These are phyloP conservation scores for Cinara cedri DNA, from an alignment of 2,888 invertebrate genomes.

Conservation along the genomic window DNA sequence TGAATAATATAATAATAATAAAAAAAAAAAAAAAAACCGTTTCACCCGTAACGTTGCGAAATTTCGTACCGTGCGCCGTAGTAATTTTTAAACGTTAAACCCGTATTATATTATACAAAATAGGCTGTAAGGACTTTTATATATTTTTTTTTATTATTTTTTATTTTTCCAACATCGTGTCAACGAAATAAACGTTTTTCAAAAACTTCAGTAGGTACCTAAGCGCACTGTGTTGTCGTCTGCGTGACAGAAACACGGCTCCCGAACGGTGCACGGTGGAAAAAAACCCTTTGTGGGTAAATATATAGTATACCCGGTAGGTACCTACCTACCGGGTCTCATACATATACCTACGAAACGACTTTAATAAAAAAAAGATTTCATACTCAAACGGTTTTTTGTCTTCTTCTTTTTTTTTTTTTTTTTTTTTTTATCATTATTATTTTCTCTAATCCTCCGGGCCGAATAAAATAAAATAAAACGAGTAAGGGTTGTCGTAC, in stretches of 20 bases:
- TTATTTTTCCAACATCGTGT: constrained; percentile 1
- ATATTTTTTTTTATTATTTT: constrained; percentile 2
- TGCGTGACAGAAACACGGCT: constrained; percentile 36
- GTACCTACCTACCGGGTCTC: too few relatives aligned
- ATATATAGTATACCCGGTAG: too few relatives aligned
- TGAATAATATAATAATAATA: too few relatives aligned
- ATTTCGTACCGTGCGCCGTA: not conserved
- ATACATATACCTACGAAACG: constrained; percentile 24
- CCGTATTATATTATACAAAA: too few relatives aligned
- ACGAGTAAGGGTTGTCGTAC: constrained; percentile 30
- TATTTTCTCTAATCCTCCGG: constrained; percentile 15
- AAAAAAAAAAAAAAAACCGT: not conserved
- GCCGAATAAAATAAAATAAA: not conserved
- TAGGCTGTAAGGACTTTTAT: not conserved
- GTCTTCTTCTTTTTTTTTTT: constrained; percentile 30
- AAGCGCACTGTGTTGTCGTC: not conserved
- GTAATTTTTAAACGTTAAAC: constrained; percentile 3
- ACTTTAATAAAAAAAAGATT: constrained; percentile 37
- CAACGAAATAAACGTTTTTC: constrained; percentile 27
- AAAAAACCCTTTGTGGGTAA: constrained; percentile 7
- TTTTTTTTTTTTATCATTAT: too few relatives aligned
- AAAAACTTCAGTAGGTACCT: constrained; percentile 11
- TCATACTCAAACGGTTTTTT: constrained; percentile 5
- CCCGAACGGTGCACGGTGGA: not conserved
- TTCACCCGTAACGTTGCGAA: not conserved